Percentiles rank a stretch among this genome's conserved stretches.
phyloP scores from a whole-genome alignment of 2,888 invertebrate species.

The Pherbina coryleti region DNA sequence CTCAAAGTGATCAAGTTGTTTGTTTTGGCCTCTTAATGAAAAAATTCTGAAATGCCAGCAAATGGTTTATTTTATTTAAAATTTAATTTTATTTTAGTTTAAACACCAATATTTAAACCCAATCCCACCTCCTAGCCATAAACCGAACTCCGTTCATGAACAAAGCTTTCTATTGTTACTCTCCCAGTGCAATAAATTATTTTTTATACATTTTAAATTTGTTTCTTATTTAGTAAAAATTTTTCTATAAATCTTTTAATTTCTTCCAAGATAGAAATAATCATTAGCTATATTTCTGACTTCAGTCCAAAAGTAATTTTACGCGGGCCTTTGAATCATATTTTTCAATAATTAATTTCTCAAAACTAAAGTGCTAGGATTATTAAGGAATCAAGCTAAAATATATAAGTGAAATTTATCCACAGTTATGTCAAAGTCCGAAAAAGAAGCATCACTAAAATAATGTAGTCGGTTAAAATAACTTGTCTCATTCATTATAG shows the following conservation, averaged over 20 bases:
- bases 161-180: slow-evolving; percentile 23
- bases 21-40: too few species aligned
- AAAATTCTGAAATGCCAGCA: neutral
- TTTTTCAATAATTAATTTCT: too few species aligned
- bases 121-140: slow-evolving; percentile 3
- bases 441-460: too few species aligned
- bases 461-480: too few species aligned
- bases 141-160: neutral
- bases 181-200: slow-evolving; percentile 49
- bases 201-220: slow-evolving; percentile 14
- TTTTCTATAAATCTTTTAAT: neutral
- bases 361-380: too few species aligned
- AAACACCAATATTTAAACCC: neutral
- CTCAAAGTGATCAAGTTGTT: too few species aligned
- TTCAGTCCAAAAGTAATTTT: neutral
- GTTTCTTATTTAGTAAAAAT: neutral
- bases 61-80: neutral
- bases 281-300: neutral
- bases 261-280: neutral
- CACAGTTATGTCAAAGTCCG: too few species aligned
- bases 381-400: too few species aligned
- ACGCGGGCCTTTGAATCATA: too few species aligned
- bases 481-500: too few species aligned
- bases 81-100: slow-evolving; percentile 2
- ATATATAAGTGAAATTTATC: too few species aligned